phyloP scores from a whole-genome alignment of 2,113 vertebrate species.

The Albula goreensis region DNA sequence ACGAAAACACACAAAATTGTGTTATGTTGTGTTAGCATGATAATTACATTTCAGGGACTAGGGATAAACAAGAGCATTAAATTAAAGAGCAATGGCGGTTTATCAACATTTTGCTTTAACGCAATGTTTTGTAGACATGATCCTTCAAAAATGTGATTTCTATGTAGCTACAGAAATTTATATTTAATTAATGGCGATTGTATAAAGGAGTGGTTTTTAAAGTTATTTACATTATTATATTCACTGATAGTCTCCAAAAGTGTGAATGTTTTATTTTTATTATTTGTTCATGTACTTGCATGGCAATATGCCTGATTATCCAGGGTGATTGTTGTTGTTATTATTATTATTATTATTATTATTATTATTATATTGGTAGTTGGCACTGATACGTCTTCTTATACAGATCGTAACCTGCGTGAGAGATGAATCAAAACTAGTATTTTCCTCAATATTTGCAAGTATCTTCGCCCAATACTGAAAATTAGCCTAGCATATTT shows the following conservation, averaged over 20 bases:
- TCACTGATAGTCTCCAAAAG: not conserved
- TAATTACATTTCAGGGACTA: no score
- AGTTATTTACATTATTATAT: no score
- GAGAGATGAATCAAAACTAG: not conserved
- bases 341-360: constrained; percentile 28
- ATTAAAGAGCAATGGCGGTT: not conserved
- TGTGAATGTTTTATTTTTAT: not conserved
- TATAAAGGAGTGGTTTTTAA: no score
- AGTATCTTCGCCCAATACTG: not conserved
- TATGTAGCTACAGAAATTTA: not conserved
- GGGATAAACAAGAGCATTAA: not conserved
- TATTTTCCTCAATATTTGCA: not conserved
- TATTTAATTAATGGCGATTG: no score
- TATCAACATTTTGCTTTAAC: constrained; percentile 18
- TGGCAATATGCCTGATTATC: no score
- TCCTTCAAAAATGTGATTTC: not conserved
- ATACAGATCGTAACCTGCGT: not conserved
- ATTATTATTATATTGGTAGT: constrained; percentile 4
- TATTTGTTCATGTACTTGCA: not conserved
- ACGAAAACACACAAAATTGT: no score
- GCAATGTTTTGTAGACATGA: not conserved
- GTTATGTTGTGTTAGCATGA: no score
- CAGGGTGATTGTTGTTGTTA: not conserved
- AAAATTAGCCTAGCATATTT: not conserved
- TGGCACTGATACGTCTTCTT: not conserved